These are phyloP conservation scores for Turritopsis rubra DNA, from an alignment of 30 jellyfish, hydroid and myxozoan genomes.

Conservation along the genomic window DNA sequence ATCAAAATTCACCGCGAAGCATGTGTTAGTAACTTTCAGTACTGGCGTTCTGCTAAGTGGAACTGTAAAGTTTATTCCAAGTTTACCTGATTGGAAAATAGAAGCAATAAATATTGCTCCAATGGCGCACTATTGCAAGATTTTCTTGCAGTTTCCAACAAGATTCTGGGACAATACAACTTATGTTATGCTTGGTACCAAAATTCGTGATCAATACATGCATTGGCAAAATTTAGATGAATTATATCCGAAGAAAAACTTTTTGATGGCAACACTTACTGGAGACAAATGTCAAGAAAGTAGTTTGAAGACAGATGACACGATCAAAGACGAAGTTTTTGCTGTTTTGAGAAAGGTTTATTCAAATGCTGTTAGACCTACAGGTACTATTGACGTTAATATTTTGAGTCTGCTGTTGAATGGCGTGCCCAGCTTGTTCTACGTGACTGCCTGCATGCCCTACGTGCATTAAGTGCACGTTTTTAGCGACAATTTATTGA, in stretches of 20 bases:
- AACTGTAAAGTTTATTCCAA: constrained; percentile 41
- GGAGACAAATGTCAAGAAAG: constrained; percentile 39
- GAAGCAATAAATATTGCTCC: constrained; percentile 53
- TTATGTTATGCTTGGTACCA: constrained; percentile 43
- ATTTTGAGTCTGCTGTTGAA: no score
- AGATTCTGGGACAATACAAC: constrained; percentile 63
- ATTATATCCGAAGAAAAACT: constrained; percentile 18
- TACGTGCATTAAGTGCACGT: no score
- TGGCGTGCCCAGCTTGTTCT: no score
- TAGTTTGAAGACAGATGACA: constrained; percentile 32
- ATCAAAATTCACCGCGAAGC: constrained; percentile 43
- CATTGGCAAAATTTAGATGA: constrained; percentile 62
- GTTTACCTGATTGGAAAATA: constrained; percentile 64
- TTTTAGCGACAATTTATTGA: no score
- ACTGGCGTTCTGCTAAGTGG: constrained; percentile 60
- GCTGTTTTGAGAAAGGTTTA: constrained; percentile 32
- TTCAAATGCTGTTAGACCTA: constrained; percentile 37
- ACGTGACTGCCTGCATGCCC: no score
- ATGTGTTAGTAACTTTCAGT: constrained; percentile 46
- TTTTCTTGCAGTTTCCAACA: constrained; percentile 47
- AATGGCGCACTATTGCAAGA: constrained; percentile 55
- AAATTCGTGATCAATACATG: constrained; percentile 28
- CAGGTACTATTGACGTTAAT: no score
- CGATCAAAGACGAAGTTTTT: constrained; percentile 34
- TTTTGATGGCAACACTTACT: constrained; percentile 48